A percentile compares a stretch with the other conserved stretches of the same genome.
Conservation (phyloP, 2,113 vertebrate genomes). For the Uropsilus gracilis region DNA sequence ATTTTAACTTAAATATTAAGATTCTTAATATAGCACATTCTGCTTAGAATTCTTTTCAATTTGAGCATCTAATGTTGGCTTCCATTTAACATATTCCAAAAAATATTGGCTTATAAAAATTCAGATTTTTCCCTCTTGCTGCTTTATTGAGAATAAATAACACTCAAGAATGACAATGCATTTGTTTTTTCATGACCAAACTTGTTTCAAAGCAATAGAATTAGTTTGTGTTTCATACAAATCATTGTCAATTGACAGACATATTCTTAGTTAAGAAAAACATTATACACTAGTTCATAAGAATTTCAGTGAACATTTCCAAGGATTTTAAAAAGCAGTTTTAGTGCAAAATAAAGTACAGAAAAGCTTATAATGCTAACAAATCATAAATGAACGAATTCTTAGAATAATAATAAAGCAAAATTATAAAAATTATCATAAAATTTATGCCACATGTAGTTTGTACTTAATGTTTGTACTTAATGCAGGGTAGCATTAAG, state of each 20-base stretch:
- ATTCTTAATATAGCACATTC: slow-evolving; percentile 6
- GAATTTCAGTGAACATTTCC: slow-evolving; percentile 23
- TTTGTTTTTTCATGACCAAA: slow-evolving; percentile 16
- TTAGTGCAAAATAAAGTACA: not conserved
- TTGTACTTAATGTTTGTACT: not conserved
- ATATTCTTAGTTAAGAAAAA: not conserved
- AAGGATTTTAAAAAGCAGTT: slow-evolving; percentile 21
- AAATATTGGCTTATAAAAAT: slow-evolving; percentile 49
- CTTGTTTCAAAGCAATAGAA: slow-evolving; percentile 29
- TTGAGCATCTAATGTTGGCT: slow-evolving; percentile 12
- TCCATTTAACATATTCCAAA: slow-evolving; percentile 37
- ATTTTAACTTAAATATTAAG: slow-evolving; percentile 43
- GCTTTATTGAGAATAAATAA: not conserved
- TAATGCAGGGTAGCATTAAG: not conserved
- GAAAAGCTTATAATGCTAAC: not conserved
- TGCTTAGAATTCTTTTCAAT: slow-evolving; percentile 23
- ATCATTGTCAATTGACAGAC: not conserved
- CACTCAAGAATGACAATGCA: not conserved
- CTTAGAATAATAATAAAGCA: not conserved
- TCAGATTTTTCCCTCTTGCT: not conserved
- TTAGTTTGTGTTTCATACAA: slow-evolving; percentile 29
- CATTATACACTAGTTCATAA: not conserved
- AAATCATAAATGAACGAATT: not conserved
- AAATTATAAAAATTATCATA: slow-evolving; percentile 2
- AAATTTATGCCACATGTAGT: not conserved